A percentile compares a stretch with the other conserved stretches of the same genome.
These are phyloP conservation scores for Sarcophaga bullata DNA, from an alignment of 1,140 invertebrate genomes.

Conservation along the genomic window DNA sequence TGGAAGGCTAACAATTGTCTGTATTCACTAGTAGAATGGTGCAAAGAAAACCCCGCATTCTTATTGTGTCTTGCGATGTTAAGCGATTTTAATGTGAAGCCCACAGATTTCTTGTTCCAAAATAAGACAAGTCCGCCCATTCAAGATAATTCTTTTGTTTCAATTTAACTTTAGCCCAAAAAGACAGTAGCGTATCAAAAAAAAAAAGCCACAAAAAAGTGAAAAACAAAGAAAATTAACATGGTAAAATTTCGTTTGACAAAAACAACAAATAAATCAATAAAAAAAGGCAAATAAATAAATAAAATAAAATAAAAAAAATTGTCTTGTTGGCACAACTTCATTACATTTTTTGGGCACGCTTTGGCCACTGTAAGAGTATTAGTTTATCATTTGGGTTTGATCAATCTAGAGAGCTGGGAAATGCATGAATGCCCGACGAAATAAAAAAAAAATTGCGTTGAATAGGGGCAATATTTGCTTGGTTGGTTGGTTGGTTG, in stretches of 20 bases:
- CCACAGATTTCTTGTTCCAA: too few species aligned
- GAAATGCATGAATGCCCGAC: not conserved
- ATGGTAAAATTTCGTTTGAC: not conserved
- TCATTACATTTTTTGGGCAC: conserved; percentile 14
- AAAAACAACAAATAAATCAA: not conserved
- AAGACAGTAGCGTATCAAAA: too few species aligned
- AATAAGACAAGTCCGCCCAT: too few species aligned
- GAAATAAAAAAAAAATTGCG: not conserved
- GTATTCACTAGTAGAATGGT: too few species aligned
- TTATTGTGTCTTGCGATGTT: too few species aligned
- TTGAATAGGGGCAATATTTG: not conserved
- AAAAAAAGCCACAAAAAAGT: conserved; percentile 1
- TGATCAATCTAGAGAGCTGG: not conserved
- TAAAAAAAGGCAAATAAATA: too few species aligned
- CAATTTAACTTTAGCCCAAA: too few species aligned
- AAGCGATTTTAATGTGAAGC: too few species aligned
- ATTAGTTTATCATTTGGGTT: conserved; percentile 24
- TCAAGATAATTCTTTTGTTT: too few species aligned
- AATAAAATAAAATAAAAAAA: not conserved
- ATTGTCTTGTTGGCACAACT: not conserved
- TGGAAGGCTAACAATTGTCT: too few species aligned
- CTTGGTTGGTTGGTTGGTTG: not conserved
- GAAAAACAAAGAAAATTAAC: conserved; percentile 21
- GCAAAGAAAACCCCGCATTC: too few species aligned
- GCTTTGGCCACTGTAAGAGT: not conserved